Evolutionary conservation across 2,888 invertebrate species (phyloP).

Genomic region (Craniophora ligustri): DNA sequence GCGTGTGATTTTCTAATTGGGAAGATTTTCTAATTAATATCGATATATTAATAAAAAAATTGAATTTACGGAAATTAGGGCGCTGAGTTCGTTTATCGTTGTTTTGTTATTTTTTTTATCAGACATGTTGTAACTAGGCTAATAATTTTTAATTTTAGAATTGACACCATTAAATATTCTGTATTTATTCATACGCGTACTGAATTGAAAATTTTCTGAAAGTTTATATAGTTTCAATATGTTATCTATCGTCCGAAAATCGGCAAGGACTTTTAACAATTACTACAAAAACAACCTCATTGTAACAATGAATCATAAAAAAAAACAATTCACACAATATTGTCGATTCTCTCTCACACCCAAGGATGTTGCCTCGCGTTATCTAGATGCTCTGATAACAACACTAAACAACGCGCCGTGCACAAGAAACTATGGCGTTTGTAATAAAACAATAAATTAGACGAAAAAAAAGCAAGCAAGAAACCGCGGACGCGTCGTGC

Average conservation of each 20-base stretch:
- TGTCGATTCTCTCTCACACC: slow-evolving; percentile 57
- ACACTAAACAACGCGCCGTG: slow-evolving; percentile 56
- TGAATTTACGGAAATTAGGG: slow-evolving; percentile 24
- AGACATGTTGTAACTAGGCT: neutral
- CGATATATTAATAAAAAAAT: slow-evolving; percentile 28
- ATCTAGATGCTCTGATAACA: slow-evolving; percentile 68
- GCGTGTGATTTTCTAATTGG: slow-evolving; percentile 30
- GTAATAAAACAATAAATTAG: slow-evolving; percentile 66
- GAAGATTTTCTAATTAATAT: too few relatives aligned
- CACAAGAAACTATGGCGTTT: slow-evolving; percentile 63
- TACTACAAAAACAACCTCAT: slow-evolving; percentile 46
- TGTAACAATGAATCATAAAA: slow-evolving; percentile 37
- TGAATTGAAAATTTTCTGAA: too few relatives aligned
- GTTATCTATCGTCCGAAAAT: slow-evolving; percentile 11
- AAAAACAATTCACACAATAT: slow-evolving; percentile 58
- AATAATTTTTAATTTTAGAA: neutral
- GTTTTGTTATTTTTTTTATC: neutral
- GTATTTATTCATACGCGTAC: too few relatives aligned
- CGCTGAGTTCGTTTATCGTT: neutral
- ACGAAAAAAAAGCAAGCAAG: slow-evolving; percentile 65
- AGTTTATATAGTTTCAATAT: too few relatives aligned
- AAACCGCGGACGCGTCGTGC: slow-evolving; percentile 76
- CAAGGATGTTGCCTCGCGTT: slow-evolving; percentile 65
- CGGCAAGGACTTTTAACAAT: slow-evolving; percentile 31
- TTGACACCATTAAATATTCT: neutral